Conservation (phyloP, 2,797 vertebrate species). For the Scolopax rusticola region DNA sequence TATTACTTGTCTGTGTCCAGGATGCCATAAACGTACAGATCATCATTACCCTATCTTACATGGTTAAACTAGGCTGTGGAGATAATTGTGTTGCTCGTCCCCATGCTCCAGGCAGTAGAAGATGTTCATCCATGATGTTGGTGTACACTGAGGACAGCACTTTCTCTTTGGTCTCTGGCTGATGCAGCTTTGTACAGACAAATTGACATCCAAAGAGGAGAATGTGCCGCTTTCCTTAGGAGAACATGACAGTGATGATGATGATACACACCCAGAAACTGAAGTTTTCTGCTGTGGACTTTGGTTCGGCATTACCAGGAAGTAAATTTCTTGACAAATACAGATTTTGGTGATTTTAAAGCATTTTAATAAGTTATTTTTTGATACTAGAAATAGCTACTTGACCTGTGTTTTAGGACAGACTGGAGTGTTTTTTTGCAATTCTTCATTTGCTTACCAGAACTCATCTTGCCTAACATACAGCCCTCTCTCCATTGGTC, state of each 20-base stretch:
- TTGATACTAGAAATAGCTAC: background rate
- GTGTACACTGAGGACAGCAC: background rate
- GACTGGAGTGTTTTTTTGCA: background rate
- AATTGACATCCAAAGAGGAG: background rate
- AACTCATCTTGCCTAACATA: background rate
- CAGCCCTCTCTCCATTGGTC: background rate
- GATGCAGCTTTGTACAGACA: background rate
- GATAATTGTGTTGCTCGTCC: rapidly evolving
- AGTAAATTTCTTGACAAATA: background rate
- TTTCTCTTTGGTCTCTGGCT: background rate
- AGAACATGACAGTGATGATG: background rate
- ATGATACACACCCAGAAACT: background rate
- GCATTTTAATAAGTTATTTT: background rate
- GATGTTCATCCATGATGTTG: rapidly evolving
- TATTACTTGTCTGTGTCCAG: conserved; percentile 7
- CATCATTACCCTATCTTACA: background rate
- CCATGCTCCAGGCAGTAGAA: background rate
- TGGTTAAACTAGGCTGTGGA: background rate
- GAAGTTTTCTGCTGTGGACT: background rate
- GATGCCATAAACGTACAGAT: background rate
- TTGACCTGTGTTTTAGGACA: background rate
- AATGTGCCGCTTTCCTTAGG: background rate
- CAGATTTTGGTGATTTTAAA: background rate
- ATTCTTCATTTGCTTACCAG: background rate
- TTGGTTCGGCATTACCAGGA: background rate